Evolutionary conservation across 2,797 vertebrate genomes (phyloP), one percentile per base, ranked within the genome.

Genomic region (Salmo trutta): DNA sequence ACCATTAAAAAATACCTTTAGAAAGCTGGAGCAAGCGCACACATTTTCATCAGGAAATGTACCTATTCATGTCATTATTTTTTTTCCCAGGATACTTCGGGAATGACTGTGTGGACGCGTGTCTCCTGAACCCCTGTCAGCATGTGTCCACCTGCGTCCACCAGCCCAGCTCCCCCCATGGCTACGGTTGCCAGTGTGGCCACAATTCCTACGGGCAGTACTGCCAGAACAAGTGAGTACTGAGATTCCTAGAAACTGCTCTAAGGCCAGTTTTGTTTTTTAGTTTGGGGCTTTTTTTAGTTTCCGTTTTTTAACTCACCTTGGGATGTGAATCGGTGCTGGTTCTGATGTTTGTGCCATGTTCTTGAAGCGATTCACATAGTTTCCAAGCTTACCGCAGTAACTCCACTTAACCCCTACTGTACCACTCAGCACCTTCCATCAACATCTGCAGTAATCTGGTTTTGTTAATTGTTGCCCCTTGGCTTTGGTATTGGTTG

Each of bases 71-170:
- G 5, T 75, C 8, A 3, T 8, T 5, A n/a, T 41, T 3, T 74
- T 1, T 7, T 1, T 10, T 88, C 73, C 5, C 87, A 97, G 96
- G 96, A 76, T 96, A 95, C 91, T 96, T 96, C 56, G 96, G 96
- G 21, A 92, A 82, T 59, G 92, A 94, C 77, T 97, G 96, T 41
- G 90, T 96, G 86, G 96, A 96, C 29, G 95, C 91, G 0, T 97
- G 96, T 79, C 93, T 92, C 66, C 83, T 97, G 86, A 96, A 97
- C 88, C 96, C 96, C 66, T 97, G 96, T 80, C 93, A 96, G 81
- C 95, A 97, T 82, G 87, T 92, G 71, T 95, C 96, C 6, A 91
- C 92, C 19, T 97, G 96, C 0, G 90, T 95, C 76, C 96, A 69
- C 79, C 89, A 91, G 77, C 93, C 94, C 0, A 83, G 91, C 79